These are phyloP conservation scores for Bettongia penicillata DNA, from an alignment of 2,113 vertebrate genomes.

Conservation along the genomic window DNA sequence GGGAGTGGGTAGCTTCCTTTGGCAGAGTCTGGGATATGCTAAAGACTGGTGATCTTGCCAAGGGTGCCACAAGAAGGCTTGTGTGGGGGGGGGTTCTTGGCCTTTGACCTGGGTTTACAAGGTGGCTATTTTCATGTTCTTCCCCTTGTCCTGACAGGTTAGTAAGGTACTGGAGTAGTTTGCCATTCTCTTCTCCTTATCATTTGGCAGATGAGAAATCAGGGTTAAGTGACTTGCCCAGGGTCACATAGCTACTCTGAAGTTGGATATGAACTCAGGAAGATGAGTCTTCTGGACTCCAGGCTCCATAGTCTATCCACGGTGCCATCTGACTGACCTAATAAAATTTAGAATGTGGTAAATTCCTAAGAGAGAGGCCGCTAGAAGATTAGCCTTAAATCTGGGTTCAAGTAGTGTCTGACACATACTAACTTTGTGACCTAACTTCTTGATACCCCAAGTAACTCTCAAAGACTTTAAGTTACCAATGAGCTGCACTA, in stretches of 20 bases:
- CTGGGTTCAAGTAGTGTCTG: too few species aligned
- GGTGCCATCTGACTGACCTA: too few species aligned
- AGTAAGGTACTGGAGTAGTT: neutral
- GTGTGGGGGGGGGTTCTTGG: neutral
- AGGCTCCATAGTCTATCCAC: neutral
- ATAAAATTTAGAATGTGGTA: too few species aligned
- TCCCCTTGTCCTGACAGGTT: neutral
- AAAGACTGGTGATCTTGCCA: neutral
- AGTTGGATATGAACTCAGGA: neutral
- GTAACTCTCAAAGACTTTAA: neutral
- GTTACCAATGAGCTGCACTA: neutral
- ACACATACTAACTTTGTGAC: neutral
- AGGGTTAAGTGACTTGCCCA: too few species aligned
- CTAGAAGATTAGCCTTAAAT: too few species aligned
- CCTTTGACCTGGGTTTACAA: neutral
- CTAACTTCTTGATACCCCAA: neutral
- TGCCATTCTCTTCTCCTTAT: too few species aligned
- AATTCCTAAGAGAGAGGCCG: too few species aligned
- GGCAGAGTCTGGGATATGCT: neutral
- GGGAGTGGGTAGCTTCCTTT: neutral
- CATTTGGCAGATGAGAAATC: too few species aligned
- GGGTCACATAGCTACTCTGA: too few species aligned
- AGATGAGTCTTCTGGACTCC: neutral
- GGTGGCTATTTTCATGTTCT: neutral
- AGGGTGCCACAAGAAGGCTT: neutral